Conservation (phyloP, 2,888 invertebrate genomes). For the Apotomis turbidana region DNA sequence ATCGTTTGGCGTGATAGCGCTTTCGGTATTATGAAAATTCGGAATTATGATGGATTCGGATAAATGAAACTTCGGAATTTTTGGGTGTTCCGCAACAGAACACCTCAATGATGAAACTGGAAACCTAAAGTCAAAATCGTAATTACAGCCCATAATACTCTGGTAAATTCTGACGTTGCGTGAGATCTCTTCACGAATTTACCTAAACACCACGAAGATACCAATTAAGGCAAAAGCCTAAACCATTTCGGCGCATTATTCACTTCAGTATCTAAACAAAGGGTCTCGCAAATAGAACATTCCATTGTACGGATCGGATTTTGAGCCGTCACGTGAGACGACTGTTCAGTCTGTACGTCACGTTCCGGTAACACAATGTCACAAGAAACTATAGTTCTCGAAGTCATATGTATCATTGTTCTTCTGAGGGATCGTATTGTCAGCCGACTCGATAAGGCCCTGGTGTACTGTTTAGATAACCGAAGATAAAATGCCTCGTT, state of each 20-base stretch:
- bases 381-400: neutral
- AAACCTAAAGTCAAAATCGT: no score
- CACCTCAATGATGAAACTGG: no score
- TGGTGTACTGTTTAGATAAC: constrained; percentile 28
- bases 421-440: constrained; percentile 14
- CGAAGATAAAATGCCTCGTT: constrained; percentile 22
- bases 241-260: constrained; percentile 13
- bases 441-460: constrained; percentile 19
- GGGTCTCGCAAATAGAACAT: constrained; percentile 23
- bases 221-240: constrained; percentile 18
- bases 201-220: neutral
- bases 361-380: constrained; percentile 3
- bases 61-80: no score
- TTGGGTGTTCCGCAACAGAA: no score
- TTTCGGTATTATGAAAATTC: no score
- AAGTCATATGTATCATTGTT: constrained; percentile 4
- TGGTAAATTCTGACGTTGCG: no score
- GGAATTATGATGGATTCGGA: no score
- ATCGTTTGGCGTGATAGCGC: no score
- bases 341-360: neutral
- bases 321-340: constrained; percentile 21
- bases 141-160: no score
- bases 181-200: no score
- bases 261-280: constrained; percentile 12
- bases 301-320: constrained; percentile 30